These are phyloP conservation scores for Pachypanchax playfairii DNA, from an alignment of 2,113 vertebrate genomes.

Conservation along the genomic window DNA sequence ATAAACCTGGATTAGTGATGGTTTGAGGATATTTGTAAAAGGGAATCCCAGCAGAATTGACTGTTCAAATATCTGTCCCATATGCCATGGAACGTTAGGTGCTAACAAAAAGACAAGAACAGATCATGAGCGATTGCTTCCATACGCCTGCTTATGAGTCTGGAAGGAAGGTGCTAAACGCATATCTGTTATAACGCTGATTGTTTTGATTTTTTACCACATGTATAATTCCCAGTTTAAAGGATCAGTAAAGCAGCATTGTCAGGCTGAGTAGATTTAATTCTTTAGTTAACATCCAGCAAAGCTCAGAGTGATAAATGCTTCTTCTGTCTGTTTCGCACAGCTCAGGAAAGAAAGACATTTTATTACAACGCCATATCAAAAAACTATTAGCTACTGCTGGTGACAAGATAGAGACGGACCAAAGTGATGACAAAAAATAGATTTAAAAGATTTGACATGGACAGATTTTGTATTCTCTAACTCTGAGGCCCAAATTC, in stretches of 20 bases:
- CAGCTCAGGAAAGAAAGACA: background rate
- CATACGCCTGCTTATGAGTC: slow-evolving; percentile 1
- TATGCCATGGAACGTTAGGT: slow-evolving; percentile 1
- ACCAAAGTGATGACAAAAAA: no score
- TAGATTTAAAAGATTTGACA: no score
- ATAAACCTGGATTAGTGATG: slow-evolving; percentile 60
- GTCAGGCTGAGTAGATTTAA: no score
- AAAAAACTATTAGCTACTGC: no score
- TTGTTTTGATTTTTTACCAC: background rate
- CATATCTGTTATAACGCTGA: no score
- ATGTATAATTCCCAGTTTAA: background rate
- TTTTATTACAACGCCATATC: background rate
- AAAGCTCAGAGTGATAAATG: background rate
- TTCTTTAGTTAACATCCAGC: background rate
- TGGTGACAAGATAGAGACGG: no score
- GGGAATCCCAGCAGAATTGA: slow-evolving; percentile 47
- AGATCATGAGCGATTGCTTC: background rate
- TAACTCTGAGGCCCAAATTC: no score
- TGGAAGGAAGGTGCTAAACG: background rate
- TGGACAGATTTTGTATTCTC: no score
- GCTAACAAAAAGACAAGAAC: background rate
- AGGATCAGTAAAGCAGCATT: no score
- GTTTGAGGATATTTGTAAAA: slow-evolving; percentile 55
- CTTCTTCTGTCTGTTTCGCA: background rate
- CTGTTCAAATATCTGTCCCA: slow-evolving; percentile 33